Evolutionary conservation across 2,797 vertebrate species (phyloP), one percentile per base, ranked within the genome.

Genomic region (Champsocephalus gunnari): DNA sequence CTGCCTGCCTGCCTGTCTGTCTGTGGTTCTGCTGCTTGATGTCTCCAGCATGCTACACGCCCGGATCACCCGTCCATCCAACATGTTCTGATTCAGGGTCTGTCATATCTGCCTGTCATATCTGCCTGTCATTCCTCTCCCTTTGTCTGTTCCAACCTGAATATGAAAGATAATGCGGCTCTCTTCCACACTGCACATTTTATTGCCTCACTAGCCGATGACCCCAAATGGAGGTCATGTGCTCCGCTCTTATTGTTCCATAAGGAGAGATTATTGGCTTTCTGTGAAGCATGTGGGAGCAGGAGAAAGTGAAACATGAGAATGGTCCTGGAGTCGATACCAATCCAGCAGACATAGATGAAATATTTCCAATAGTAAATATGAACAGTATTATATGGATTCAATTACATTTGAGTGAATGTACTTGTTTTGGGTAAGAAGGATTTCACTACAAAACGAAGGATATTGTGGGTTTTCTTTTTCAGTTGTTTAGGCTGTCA

Each of bases 141-240:
- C 66, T 72, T 69, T 71, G 58, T 72, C 66, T 68, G 19, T 13
- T 47, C 3, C 34, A 3, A 59, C n/a, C 24, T 68, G 5, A 41
- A 57, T 17, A 51, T 11, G 8, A 21, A 47, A 2, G 17, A 16
- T 12, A 9, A 11, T 3, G 10, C n/a, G 14, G 43, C 17, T 71
- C 9, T 5, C 9, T 6, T 47, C 9, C 13, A 44, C 21, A 14
- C 12, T 60, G 41, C 16, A 43, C 19, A 12, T 64, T 66, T 28
- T 32, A 41, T 11, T 53, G 3, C 17, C 14, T 5, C 12, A 5
- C 11, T 51, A 45, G 16, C 17, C 9, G 17, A 13, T 77, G 71
- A 73, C 68, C 64, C 76, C 13, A 57, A 10, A 55, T 41, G 51
- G 85, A 80, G 77, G 82, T 83, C 84, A 73, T 17, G 47, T 10